These are phyloP conservation scores for Lordiphosa andalusiaca DNA, from an alignment of 2,888 invertebrate species.

Conservation along the genomic window DNA sequence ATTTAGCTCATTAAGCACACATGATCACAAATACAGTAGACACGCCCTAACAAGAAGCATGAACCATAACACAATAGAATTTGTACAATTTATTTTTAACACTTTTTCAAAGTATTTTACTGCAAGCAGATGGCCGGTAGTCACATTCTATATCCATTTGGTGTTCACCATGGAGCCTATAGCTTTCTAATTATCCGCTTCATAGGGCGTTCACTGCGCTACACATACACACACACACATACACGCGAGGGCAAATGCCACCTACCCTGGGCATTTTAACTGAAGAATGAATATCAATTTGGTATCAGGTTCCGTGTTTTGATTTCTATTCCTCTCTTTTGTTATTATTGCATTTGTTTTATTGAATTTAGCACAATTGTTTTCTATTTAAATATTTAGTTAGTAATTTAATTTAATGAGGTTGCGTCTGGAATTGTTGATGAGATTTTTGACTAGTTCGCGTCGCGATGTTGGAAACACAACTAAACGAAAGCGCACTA, in stretches of 20 bases:
- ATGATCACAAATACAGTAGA: constrained; percentile 23
- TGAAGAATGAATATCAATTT: constrained; percentile 35
- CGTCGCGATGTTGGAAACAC: constrained; percentile 50
- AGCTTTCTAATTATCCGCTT: background rate
- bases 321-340: constrained; percentile 27
- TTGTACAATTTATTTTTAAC: too few relatives aligned
- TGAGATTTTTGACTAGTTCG: constrained; percentile 35
- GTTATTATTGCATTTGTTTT: constrained; percentile 15
- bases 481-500: constrained; percentile 50
- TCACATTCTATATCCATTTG: too few relatives aligned
- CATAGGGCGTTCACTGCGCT: constrained; percentile 19
- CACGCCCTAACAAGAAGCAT: background rate
- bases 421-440: constrained; percentile 28
- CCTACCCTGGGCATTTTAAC: constrained; percentile 65
- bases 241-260: constrained; percentile 18
- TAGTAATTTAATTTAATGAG: constrained; percentile 11
- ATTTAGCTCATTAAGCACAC: constrained; percentile 13
- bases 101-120: too few relatives aligned
- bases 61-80: background rate
- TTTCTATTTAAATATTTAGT: constrained; percentile 1
- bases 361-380: constrained; percentile 18
- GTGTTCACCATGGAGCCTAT: too few relatives aligned
- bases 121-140: too few relatives aligned
- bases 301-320: constrained; percentile 10
- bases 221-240: constrained; percentile 10